Evolutionary conservation across 1,140 invertebrate species (phyloP), one percentile per base, ranked within the genome.

Genomic region (Cyclina sinensis): DNA sequence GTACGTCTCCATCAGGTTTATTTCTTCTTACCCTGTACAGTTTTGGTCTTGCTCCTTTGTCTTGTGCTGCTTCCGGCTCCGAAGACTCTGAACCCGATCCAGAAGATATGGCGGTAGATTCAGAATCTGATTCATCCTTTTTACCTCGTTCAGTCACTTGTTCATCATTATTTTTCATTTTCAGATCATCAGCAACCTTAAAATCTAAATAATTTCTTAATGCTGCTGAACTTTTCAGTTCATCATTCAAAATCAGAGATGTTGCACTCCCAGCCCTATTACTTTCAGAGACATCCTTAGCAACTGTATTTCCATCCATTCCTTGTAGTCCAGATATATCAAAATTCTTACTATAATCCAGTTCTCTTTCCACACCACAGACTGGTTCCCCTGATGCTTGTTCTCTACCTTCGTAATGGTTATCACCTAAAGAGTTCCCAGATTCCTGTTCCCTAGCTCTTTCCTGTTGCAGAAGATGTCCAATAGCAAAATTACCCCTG

Each of bases 401-500:
- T 3, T 39, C 39, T 14, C 1, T 7, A 73, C 1, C 68, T 73
- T 73, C 57, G 4, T 5, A 21, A 59, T 59, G 21, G 4, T 59
- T 59, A n/a, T 59, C 68, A 51, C 48, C 18, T 2, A 18, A 14
- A 30, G 30, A 1, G 21, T 16, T 70, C 18, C 37, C 32, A 37
- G 32, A 5, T 37, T 70, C 65, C 14, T 7, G 18, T 37, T 35
- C 18, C 21, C 27, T 11, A 9, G 16, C 39, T 27, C 70, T 74
- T 37, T 78, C 74, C n/a, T 62, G 57, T 24, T 83, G 57, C n/a
- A 83, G 30, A 21, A 83, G 21, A 32, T 83, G 81, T 18, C 81
- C 81, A 48, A 83, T 70, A 16, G 81, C 37, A 70, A 83, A 83
- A 51, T 51, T 68, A 1, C 81, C 30, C 14, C 14, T 16, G 21